Evolutionary conservation across 1,140 invertebrate species (phyloP).

Genomic region (Epicauta chinensis): DNA sequence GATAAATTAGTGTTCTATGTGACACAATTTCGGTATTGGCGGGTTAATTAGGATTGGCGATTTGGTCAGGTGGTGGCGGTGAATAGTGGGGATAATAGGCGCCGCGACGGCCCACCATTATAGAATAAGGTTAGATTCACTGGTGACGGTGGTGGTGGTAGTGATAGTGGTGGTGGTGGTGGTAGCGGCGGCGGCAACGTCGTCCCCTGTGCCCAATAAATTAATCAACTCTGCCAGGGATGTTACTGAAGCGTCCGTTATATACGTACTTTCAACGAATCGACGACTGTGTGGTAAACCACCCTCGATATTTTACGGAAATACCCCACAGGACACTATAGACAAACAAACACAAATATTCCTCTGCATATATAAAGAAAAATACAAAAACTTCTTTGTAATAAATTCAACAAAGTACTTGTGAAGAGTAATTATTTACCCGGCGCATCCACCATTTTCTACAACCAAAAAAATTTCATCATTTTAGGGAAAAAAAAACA

Average conservation of each 20-base stretch:
- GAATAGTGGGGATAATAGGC: neutral
- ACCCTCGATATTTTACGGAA: slow-evolving; percentile 5
- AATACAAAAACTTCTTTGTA: too few relatives aligned
- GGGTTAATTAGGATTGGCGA: slow-evolving; percentile 1
- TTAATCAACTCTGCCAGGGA: slow-evolving; percentile 26
- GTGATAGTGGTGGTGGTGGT: too few relatives aligned
- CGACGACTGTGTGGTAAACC: slow-evolving; percentile 11
- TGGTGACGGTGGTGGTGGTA: neutral
- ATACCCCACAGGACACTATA: slow-evolving; percentile 4
- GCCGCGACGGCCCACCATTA: slow-evolving; percentile 12
- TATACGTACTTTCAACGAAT: slow-evolving; percentile 9
- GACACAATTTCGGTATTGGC: too few relatives aligned
- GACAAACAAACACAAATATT: too few relatives aligned
- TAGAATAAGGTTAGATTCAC: slow-evolving; percentile 11
- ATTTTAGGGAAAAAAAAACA: too few relatives aligned
- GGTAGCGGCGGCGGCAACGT: slow-evolving; percentile 8
- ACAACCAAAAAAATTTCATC: neutral
- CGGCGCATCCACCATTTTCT: neutral
- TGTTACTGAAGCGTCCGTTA: slow-evolving; percentile 10
- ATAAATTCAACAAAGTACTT: slow-evolving; percentile 1
- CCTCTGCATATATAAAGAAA: too few relatives aligned
- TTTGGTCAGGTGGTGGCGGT: slow-evolving; percentile 1
- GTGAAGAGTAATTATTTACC: slow-evolving; percentile 2
- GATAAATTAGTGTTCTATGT: too few relatives aligned
- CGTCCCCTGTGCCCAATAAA: slow-evolving; percentile 26